phyloP scores from a whole-genome alignment of 1,140 invertebrate genomes.

The Carcinoscorpius rotundicauda region DNA sequence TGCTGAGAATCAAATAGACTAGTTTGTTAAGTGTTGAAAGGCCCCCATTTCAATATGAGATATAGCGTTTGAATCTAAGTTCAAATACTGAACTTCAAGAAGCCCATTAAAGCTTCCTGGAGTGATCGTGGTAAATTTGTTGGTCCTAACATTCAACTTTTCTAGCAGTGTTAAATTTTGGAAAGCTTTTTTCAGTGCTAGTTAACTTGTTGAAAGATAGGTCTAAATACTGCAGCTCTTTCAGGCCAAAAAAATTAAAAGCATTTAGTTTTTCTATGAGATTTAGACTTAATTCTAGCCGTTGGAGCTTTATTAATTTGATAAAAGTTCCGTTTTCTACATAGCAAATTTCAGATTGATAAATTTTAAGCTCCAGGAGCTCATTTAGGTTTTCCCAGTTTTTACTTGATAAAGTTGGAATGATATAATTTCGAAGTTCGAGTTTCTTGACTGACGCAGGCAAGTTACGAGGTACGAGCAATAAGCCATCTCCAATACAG shows the following conservation, averaged over 20 bases:
- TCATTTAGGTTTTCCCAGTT: background rate
- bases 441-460: background rate
- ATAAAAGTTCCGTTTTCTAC: conserved; percentile 26
- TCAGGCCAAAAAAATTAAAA: conserved; percentile 38
- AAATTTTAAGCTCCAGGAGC: background rate
- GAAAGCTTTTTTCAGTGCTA: conserved; percentile 30
- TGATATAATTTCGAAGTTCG: background rate
- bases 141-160: conserved; percentile 55
- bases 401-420: background rate
- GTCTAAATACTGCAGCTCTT: conserved; percentile 32
- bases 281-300: conserved; percentile 56
- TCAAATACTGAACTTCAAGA: conserved; percentile 54
- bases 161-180: conserved; percentile 42
- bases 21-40: conserved; percentile 59
- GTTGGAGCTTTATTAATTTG: conserved; percentile 42
- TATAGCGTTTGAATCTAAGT: conserved; percentile 63
- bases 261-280: conserved; percentile 42
- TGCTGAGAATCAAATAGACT: conserved; percentile 52
- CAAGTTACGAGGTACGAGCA: background rate
- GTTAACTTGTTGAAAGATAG: conserved; percentile 35
- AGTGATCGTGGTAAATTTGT: conserved; percentile 39
- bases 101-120: conserved; percentile 33
- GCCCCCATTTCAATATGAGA: conserved; percentile 51
- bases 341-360: background rate
- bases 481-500: background rate